Base-by-base conservation (phyloP, 2,797 vertebrate species). In the Tachyglossus aculeatus region DNA sequence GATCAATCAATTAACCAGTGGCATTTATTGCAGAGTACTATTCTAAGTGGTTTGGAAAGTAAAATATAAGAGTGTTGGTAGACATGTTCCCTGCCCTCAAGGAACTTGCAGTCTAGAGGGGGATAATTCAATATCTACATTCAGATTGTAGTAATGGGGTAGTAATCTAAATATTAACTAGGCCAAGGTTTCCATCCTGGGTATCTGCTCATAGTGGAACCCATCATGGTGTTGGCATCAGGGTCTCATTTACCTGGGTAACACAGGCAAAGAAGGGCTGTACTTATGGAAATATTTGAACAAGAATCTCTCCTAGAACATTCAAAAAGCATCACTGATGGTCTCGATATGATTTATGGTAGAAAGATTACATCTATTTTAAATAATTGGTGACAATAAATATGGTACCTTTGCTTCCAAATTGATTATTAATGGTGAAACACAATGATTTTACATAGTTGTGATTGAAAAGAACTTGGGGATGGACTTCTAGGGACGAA, bases 351-450 rank as follows among this genome's bases (percentile, higher is more conserved):
- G n/a, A n/a, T n/a, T n/a, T n/a, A n/a, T n/a, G n/a, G n/a, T n/a
- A n/a, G 75, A 72, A 68, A 62, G 65, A 51, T 58, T 59, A 54
- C 32, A 38, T 43, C 6, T 62, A 21, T 25, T 51, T 68, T 41
- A 29, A 75, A 71, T 54, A 62, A 60, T 9, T 19, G 39, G 33
- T 51, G 34, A 71, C 71, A 71, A 71, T 37, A 60, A 72, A 67
- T 64, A 58, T 29, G 2, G n/a, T 37, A 70, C 52, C 65, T 75
- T 37, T 57, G 61, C 54, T 66, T 79, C 56, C 40, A 29, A 2
- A 45, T 44, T 55, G 62, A 43, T 71, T 54, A 60, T 41, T 66
- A 51, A 33, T 24, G 22, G 19, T 44, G 58, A 77, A 24, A 27
- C 24, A 53, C 53, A 66, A 64, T 45, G 43, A 45, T 68, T 64